These are phyloP conservation scores for Cynopterus brachyotis DNA, from an alignment of 2,113 vertebrate genomes.

Conservation along the genomic window DNA sequence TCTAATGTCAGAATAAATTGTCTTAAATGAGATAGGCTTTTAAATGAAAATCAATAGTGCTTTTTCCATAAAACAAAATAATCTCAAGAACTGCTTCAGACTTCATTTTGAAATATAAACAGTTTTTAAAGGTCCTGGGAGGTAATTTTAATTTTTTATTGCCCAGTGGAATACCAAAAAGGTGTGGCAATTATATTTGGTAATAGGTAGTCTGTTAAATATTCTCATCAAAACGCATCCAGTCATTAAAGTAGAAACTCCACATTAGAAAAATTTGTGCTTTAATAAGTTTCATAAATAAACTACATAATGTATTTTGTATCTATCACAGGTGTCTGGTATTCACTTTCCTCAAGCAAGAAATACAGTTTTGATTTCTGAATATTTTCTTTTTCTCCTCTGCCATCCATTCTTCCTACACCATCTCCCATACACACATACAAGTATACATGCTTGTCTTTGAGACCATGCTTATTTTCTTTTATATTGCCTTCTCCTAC, in stretches of 20 bases:
- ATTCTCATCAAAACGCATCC: constrained; percentile 6
- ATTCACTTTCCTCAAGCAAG: neutral
- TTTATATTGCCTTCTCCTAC: neutral
- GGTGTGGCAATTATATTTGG: neutral
- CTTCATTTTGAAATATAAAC: constrained; percentile 60
- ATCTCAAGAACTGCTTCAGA: constrained; percentile 33
- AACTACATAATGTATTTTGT: neutral
- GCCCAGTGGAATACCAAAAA: neutral
- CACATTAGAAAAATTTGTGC: neutral
- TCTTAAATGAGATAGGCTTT: constrained; percentile 55
- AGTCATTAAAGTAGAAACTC: constrained; percentile 39
- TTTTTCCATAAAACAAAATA: constrained; percentile 60
- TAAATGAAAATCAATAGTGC: constrained; percentile 64
- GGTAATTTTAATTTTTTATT: constrained; percentile 55
- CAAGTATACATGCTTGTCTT: neutral
- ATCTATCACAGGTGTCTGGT: neutral
- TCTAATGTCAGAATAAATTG: constrained; percentile 39
- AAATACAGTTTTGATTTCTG: neutral
- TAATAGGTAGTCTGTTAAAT: neutral
- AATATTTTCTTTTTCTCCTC: neutral
- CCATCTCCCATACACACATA: neutral
- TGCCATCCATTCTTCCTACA: neutral
- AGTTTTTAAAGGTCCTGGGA: constrained; percentile 39
- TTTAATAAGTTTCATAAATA: constrained; percentile 43
- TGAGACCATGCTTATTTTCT: neutral